Evolutionary conservation across 2,797 vertebrate genomes (phyloP).

Genomic region (Caiman crocodilus): DNA sequence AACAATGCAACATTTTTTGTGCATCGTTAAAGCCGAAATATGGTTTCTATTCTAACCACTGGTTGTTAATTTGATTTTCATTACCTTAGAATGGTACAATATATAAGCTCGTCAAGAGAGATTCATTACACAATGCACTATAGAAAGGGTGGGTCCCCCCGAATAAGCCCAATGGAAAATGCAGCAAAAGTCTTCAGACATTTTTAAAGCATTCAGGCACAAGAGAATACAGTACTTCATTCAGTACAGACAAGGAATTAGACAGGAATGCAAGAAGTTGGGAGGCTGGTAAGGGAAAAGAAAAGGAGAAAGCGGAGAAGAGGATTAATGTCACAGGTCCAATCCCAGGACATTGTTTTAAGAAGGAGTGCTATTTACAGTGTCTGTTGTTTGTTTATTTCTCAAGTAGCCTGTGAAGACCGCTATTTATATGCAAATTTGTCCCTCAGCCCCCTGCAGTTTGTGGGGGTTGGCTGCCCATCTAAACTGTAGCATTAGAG

Average conservation of each 20-base stretch:
- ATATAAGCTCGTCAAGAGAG: not conserved
- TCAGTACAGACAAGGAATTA: not conserved
- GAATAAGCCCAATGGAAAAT: not conserved
- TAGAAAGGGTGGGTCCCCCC: not conserved
- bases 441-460: constrained; percentile 1
- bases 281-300: not conserved
- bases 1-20: constrained; percentile 41
- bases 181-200: not conserved
- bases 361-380: constrained; percentile 4
- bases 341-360: not conserved
- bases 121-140: not conserved
- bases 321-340: not conserved
- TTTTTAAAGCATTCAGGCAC: not conserved
- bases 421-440: not conserved
- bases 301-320: not conserved
- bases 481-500: not conserved
- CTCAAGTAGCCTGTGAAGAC: constrained; percentile 11
- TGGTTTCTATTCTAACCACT: constrained; percentile 33
- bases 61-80: constrained; percentile 47
- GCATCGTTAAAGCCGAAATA: constrained; percentile 45
- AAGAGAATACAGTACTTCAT: not conserved
- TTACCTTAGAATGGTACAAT: not conserved
- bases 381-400: not conserved
- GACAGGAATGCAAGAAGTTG: not conserved
- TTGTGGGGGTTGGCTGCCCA: not conserved